A percentile compares a stretch with the other conserved stretches of the same genome.
These are phyloP conservation scores for Sphenodon punctatus DNA, from an alignment of 2,797 vertebrate species.

Conservation along the genomic window DNA sequence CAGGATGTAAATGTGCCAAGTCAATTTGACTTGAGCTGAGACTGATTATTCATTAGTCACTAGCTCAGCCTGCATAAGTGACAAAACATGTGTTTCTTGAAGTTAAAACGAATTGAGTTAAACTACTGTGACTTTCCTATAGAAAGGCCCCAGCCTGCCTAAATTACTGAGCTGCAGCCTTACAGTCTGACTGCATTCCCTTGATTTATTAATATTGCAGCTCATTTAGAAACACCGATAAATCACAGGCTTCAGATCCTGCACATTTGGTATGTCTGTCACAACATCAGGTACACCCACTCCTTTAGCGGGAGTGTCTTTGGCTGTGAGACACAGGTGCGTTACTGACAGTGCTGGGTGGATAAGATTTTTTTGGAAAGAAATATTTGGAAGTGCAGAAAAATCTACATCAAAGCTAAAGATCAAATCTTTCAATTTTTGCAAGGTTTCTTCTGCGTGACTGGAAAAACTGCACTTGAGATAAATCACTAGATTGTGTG, in stretches of 20 bases:
- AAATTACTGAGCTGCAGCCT: neutral
- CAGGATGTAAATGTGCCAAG: too few species aligned
- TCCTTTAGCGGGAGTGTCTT: conserved; percentile 16
- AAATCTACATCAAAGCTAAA: conserved; percentile 29
- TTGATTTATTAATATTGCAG: neutral
- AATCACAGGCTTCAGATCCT: neutral
- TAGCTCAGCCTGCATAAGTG: too few species aligned
- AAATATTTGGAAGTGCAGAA: conserved; percentile 11
- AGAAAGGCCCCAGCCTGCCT: neutral
- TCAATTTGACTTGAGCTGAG: too few species aligned
- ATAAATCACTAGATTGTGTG: conserved; percentile 71
- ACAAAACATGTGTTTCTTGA: too few species aligned
- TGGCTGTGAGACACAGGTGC: neutral
- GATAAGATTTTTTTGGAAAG: neutral
- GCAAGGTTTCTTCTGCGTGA: conserved; percentile 55
- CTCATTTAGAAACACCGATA: too few species aligned
- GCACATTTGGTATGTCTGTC: neutral
- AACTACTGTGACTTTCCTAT: too few species aligned
- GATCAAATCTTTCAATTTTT: conserved; percentile 63
- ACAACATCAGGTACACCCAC: neutral
- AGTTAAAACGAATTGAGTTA: too few species aligned
- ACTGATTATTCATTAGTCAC: too few species aligned
- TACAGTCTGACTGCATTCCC: conserved; percentile 1
- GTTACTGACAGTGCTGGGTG: neutral
- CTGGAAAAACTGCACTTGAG: conserved; percentile 70